phyloP scores from a whole-genome alignment of 2,888 invertebrate species.

The Itoplectis maculator region DNA sequence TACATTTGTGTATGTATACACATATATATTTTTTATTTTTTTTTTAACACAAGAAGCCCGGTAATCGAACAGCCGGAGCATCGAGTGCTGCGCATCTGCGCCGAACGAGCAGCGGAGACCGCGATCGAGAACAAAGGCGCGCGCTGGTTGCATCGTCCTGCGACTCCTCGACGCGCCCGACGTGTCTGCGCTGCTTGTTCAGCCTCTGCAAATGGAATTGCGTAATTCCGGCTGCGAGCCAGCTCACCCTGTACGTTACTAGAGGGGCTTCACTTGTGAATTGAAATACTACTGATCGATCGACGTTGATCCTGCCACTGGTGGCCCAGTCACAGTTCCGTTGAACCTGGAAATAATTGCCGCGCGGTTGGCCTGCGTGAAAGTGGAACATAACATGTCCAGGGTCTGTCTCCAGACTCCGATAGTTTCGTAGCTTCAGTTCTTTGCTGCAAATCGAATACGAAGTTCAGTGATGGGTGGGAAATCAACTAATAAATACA shows the following conservation, averaged over 20 bases:
- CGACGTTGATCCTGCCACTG: neutral
- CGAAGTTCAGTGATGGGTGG: too few species aligned
- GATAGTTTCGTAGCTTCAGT: constrained; percentile 39
- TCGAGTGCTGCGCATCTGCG: neutral
- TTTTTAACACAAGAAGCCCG: neutral
- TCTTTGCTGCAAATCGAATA: constrained; percentile 49
- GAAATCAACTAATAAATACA: too few species aligned
- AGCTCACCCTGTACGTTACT: constrained; percentile 10
- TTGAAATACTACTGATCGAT: constrained; percentile 47
- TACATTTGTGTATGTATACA: too few species aligned
- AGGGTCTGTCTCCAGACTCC: constrained; percentile 40
- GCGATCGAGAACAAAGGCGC: constrained; percentile 58
- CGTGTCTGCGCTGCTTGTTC: neutral
- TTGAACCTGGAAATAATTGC: constrained; percentile 62
- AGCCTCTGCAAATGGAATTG: constrained; percentile 48
- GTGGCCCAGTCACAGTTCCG: constrained; percentile 45
- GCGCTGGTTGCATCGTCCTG: constrained; percentile 49
- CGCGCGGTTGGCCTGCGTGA: constrained; percentile 60
- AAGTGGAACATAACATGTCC: constrained; percentile 66
- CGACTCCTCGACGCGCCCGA: constrained; percentile 19
- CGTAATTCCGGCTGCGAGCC: constrained; percentile 49
- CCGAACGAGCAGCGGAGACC: neutral
- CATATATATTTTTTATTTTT: too few species aligned
- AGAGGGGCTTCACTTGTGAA: constrained; percentile 22
- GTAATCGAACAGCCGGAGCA: constrained; percentile 23